Evolutionary conservation across 1,140 invertebrate species (phyloP).

Genomic region (Venturia canescens): DNA sequence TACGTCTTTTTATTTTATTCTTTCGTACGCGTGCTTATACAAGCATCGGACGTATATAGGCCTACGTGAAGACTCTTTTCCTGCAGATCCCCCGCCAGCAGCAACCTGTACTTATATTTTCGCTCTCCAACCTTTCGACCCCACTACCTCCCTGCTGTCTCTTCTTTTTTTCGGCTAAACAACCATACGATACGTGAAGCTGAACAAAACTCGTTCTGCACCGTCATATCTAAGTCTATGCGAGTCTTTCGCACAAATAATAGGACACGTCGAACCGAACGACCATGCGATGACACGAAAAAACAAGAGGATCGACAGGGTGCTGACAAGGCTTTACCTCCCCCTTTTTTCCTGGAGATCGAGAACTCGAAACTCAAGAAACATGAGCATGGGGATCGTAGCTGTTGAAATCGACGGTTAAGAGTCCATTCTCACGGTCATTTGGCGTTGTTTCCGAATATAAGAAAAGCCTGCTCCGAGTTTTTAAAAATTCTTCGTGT

Average conservation of each 20-base stretch:
- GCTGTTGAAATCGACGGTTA: no score
- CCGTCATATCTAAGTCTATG: background rate
- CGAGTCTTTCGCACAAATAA: slow-evolving; percentile 49
- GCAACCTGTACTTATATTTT: slow-evolving; percentile 55
- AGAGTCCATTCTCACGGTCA: no score
- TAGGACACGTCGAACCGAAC: background rate
- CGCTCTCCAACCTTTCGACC: slow-evolving; percentile 37
- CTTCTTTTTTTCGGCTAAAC: slow-evolving; percentile 37
- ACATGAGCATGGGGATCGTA: no score
- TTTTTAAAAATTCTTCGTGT: no score
- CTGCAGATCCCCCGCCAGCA: background rate
- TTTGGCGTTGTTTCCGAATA: no score
- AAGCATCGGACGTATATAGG: slow-evolving; percentile 6
- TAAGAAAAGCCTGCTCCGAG: no score
- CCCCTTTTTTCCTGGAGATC: background rate
- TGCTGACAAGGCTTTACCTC: slow-evolving; percentile 13
- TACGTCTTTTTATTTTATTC: slow-evolving; percentile 25
- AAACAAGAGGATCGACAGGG: slow-evolving; percentile 18
- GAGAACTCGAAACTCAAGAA: background rate
- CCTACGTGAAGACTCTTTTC: background rate
- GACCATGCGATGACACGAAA: background rate
- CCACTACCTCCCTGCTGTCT: slow-evolving; percentile 34
- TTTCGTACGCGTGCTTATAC: slow-evolving; percentile 9
- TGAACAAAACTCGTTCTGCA: background rate
- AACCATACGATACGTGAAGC: slow-evolving; percentile 34